phyloP scores from a whole-genome alignment of 2,113 vertebrate species.

The Bungarus multicinctus region DNA sequence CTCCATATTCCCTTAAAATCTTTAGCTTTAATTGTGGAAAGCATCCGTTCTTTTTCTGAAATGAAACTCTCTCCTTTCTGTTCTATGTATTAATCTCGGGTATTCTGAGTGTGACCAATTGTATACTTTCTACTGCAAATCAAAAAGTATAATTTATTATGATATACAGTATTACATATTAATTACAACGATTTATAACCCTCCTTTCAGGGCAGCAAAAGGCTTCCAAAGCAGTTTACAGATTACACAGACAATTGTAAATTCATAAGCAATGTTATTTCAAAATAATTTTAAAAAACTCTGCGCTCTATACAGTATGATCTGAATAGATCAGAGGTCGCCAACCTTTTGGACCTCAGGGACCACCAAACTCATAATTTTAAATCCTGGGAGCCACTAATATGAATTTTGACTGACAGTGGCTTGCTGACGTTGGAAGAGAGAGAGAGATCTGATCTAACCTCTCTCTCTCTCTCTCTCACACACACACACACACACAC shows the following conservation, averaged over 20 bases:
- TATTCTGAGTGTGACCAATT: neutral
- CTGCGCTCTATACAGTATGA: neutral
- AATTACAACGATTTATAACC: neutral
- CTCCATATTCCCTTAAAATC: neutral
- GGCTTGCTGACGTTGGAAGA: no score
- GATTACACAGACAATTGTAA: neutral
- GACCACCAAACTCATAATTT: no score
- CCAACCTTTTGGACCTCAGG: no score
- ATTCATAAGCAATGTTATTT: neutral
- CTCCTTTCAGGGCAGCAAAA: neutral
- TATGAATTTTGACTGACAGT: no score
- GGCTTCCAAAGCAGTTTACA: neutral
- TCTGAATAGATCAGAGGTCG: neutral
- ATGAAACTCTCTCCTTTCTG: neutral
- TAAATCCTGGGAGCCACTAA: no score
- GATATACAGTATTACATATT: neutral
- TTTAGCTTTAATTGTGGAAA: neutral
- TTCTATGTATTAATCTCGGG: neutral
- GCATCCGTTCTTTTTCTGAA: neutral
- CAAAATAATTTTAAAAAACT: neutral
- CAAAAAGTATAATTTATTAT: neutral
- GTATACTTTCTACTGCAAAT: constrained; percentile 15
- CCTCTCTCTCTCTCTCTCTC: no score
- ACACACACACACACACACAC: no score
- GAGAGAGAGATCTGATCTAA: no score